These are phyloP conservation scores for Cephus rjabovi DNA, from an alignment of 2,888 invertebrate genomes.

Conservation along the genomic window DNA sequence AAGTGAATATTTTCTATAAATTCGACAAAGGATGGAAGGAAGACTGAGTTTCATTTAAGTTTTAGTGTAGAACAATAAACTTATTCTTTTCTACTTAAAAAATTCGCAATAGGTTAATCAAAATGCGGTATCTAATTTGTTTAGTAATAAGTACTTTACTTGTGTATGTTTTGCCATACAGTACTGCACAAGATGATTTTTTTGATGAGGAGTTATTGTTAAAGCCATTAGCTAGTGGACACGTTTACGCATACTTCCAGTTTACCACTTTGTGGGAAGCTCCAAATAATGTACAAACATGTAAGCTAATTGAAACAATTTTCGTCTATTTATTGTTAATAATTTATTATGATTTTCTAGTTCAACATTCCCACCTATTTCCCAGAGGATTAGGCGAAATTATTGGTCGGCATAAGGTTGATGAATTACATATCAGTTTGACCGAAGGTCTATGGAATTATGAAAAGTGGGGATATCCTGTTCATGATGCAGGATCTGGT, in stretches of 20 bases:
- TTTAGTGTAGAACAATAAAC: background rate
- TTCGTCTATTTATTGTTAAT: background rate
- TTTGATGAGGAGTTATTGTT: slow-evolving; percentile 91
- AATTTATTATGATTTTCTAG: slow-evolving; percentile 63
- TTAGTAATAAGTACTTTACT: background rate
- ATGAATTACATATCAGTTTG: slow-evolving; percentile 90
- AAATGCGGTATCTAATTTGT: background rate
- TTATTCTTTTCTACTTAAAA: background rate
- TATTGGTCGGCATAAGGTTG: slow-evolving; percentile 83
- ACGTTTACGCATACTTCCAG: slow-evolving; percentile 91
- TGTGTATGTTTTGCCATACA: slow-evolving; percentile 19
- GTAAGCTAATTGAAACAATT: slow-evolving; percentile 38
- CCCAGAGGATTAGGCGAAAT: slow-evolving; percentile 92
- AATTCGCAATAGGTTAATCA: background rate
- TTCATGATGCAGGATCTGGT: slow-evolving; percentile 90
- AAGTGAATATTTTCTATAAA: background rate
- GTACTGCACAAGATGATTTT: slow-evolving; percentile 69
- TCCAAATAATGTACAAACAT: slow-evolving; percentile 44
- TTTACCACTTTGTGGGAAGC: slow-evolving; percentile 84
- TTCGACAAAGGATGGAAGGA: background rate
- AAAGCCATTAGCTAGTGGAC: slow-evolving; percentile 85
- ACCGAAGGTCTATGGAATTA: slow-evolving; percentile 96
- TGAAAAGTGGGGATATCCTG: slow-evolving; percentile 94
- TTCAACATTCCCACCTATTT: slow-evolving; percentile 86
- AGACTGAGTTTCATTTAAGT: background rate